Base-by-base conservation (phyloP, 2,797 vertebrate species). In the Anguilla megastoma region DNA sequence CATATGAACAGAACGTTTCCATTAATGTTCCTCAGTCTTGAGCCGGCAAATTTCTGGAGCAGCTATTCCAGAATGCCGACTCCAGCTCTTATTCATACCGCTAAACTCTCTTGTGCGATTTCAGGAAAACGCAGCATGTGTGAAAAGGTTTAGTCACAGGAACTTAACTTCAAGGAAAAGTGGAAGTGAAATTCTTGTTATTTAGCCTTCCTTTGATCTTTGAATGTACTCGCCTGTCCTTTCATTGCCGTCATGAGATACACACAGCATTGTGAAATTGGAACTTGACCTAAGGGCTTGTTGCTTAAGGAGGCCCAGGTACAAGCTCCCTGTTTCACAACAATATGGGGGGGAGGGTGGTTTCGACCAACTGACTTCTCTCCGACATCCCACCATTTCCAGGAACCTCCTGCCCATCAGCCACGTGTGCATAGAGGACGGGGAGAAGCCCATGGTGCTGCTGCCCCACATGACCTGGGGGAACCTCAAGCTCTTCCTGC, bases 391-490 rank as follows among this genome's bases (percentile, higher is more conserved):
- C 16, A 54, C 14, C 50, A 24, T 83, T 60, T 41, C 69, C 92
- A 99, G 99, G 95, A 99, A 99, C 92, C 96, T 99, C 90, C 93
- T 99, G 86, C 99, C 98, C 56, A 99, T 99, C 90, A 97, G 97
- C 89, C 97, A 99, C 0, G 99, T 98, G 84, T 99, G 98, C 89
- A 98, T 97, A 90, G 99, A 99, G 92, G 99, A 99, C 2, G 98
- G 98, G 87, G 98, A 99, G 96, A 99, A 97, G 89, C 98, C 99
- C 16, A 98, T 99, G 98, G 98, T 99, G 90, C 93, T 99, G 92
- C 87, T 99, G 92, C 98, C 99, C 0, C 99, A 98, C 92, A 98
- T 99, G 97, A 98, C 97, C 71, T 99, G 99, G 99, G 99, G 99
- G 24, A 99, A 99, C 93, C 97, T 99, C 76, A 99, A 99, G 90